phyloP scores from a whole-genome alignment of 2,888 invertebrate genomes.

The Omphaloscelis lunosa region DNA sequence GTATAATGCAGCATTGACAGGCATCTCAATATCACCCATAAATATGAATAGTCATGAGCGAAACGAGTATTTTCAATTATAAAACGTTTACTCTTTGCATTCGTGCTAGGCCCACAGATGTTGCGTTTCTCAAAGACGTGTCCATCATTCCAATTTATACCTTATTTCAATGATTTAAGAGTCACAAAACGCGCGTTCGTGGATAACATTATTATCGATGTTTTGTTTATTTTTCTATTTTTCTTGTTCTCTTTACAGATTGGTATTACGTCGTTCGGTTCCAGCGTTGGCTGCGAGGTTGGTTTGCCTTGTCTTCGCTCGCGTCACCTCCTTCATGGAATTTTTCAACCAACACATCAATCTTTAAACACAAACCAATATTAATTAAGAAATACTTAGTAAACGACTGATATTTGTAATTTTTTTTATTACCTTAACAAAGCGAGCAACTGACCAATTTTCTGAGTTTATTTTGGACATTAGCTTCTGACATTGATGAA shows the following conservation, averaged over 20 bases:
- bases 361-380: not conserved
- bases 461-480: too few relatives aligned
- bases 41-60: not conserved
- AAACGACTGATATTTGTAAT: not conserved
- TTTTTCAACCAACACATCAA: conserved; percentile 56
- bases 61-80: not conserved
- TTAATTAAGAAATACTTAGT: not conserved
- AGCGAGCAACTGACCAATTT: too few relatives aligned
- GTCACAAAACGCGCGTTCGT: not conserved
- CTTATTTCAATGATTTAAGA: not conserved
- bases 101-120: not conserved
- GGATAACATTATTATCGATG: not conserved
- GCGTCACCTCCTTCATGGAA: conserved; percentile 70
- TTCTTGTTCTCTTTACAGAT: conserved; percentile 14
- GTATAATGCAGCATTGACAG: not conserved
- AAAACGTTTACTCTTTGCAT: not conserved
- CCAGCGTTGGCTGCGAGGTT: conserved; percentile 66
- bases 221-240: not conserved
- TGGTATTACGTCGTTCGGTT: conserved; percentile 37
- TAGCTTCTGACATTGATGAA: too few relatives aligned
- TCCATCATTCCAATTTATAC: not conserved
- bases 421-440: not conserved
- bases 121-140: not conserved
- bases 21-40: too few relatives aligned
- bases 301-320: conserved; percentile 70